phyloP scores from a whole-genome alignment of 2,113 vertebrate species.

The Anseranas semipalmata region DNA sequence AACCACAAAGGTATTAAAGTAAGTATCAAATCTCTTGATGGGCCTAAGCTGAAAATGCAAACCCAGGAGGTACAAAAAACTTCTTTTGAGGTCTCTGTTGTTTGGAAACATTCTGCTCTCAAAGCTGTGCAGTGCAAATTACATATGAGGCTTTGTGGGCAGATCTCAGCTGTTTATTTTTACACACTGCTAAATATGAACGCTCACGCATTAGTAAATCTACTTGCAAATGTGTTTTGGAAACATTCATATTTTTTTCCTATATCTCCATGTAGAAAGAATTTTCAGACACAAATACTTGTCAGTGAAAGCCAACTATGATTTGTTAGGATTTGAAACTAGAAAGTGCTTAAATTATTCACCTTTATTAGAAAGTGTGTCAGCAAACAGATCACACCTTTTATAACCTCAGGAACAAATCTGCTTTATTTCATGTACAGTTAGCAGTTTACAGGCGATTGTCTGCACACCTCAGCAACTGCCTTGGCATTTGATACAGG shows the following conservation, averaged over 20 bases:
- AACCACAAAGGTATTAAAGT: background rate
- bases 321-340: background rate
- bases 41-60: background rate
- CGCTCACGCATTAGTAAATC: background rate
- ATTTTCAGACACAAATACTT: background rate
- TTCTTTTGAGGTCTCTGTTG: background rate
- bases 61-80: background rate
- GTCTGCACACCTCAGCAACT: background rate
- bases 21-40: background rate
- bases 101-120: conserved; percentile 17
- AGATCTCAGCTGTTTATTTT: conserved; percentile 59
- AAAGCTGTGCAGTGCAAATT: background rate
- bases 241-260: background rate
- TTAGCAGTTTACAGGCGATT: background rate
- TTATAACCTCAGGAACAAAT: background rate
- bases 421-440: background rate
- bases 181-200: background rate
- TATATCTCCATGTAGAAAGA: background rate
- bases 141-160: conserved; percentile 12
- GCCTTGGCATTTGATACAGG: background rate
- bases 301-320: background rate
- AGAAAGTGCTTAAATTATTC: background rate
- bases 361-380: background rate
- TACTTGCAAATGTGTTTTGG: background rate
- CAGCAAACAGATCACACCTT: background rate